Evolutionary conservation across 2,113 vertebrate genomes (phyloP), one percentile per base, ranked within the genome.

Genomic region (Benitochromis conjunctus): DNA sequence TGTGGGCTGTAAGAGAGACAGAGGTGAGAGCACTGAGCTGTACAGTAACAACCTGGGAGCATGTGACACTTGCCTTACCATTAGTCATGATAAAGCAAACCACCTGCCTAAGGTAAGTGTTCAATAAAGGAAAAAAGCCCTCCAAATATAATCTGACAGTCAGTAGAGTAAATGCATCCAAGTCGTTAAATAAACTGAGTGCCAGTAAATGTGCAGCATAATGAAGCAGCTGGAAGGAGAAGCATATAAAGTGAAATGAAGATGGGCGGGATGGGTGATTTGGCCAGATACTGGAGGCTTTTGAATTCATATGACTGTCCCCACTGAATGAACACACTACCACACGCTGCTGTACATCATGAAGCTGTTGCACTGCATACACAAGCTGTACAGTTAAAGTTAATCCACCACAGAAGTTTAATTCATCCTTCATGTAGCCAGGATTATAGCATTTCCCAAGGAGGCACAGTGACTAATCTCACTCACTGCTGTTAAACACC

Each of bases 401-500:
- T 88, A 88, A 92, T 85, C 74, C 89, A 77, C 60, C 69, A 10
- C 57, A 76, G 58, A 88, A 80, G 71, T 91, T 87, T 69, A 85
- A 87, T 87, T 89, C 77, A 84, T 74, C 84, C 74, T 87, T 88
- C 82, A 87, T 83, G 80, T 53, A 51, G 86, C 3, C 0, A 78
- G 86, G 84, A 91, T 89, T 89, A 91, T 34, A 82, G 43, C 56
- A 9, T 89, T 85, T 80, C 77, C 9, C 56, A 36, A 53, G 29
- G 21, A 34, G 13, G 34, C 9, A 62, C n/a, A 43, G 84, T 85
- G 78, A 82, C 90, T 84, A 79, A 83, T 86, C 58, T 77, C 38
- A 46, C 21, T 62, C 1, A 0, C 55, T 29, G 55, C 16, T 36
- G 60, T 79, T 62, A 88, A 86, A 76, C 2, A 64, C 29, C 53